These are phyloP conservation scores for Bruchidius siliquastri DNA, from an alignment of 2,888 invertebrate species.

Conservation along the genomic window DNA sequence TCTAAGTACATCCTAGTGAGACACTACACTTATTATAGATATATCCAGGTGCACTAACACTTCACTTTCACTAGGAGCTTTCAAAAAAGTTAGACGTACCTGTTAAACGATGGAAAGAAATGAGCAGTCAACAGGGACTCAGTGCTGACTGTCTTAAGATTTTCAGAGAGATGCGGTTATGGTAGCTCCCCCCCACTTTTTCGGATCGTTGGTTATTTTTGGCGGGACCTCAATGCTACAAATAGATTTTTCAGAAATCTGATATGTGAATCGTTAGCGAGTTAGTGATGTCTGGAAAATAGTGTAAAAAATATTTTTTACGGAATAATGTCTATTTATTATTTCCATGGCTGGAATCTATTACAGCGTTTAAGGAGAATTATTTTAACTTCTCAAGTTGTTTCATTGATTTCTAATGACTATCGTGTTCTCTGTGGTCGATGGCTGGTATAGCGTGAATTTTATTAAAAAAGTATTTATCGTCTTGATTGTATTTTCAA, in stretches of 20 bases:
- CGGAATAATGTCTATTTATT: background rate
- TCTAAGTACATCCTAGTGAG: background rate
- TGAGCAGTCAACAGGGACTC: slow-evolving; percentile 55
- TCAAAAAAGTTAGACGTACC: slow-evolving; percentile 36
- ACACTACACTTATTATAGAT: background rate
- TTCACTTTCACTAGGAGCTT: slow-evolving; percentile 12
- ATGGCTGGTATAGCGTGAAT: too few species aligned
- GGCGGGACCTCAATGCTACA: slow-evolving; percentile 15
- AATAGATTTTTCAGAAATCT: slow-evolving; percentile 21
- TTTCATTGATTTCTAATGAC: too few species aligned
- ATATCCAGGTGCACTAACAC: slow-evolving; percentile 8
- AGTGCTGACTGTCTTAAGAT: slow-evolving; percentile 54
- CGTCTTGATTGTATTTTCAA: too few species aligned
- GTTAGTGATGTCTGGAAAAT: background rate
- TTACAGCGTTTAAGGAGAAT: too few species aligned
- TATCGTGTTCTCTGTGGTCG: too few species aligned
- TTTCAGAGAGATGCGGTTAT: slow-evolving; percentile 5
- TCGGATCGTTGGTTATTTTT: slow-evolving; percentile 14
- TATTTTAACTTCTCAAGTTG: too few species aligned
- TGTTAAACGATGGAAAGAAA: slow-evolving; percentile 38
- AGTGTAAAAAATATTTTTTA: background rate
- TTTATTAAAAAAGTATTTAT: too few species aligned
- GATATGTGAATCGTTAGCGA: slow-evolving; percentile 11
- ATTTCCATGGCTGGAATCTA: background rate
- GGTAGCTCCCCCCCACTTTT: slow-evolving; percentile 11